Base-by-base conservation (phyloP, 2,113 vertebrate species). In the Etheostoma spectabile region DNA sequence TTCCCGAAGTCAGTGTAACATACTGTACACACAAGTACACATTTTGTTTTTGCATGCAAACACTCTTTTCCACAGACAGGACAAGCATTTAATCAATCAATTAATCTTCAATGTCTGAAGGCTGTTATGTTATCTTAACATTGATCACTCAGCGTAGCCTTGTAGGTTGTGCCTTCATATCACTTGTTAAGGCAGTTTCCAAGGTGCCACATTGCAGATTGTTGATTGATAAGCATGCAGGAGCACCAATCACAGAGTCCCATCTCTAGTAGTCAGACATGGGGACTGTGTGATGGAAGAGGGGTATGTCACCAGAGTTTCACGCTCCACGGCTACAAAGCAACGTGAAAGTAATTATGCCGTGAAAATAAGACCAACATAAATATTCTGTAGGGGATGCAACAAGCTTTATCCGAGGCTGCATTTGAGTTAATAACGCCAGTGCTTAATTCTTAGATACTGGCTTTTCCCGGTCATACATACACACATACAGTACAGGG, bases 321-420 rank as follows among this genome's bases (percentile, higher is more conserved):
- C 52, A 70, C 3, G 38, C 45, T 66, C 74, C 52, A 24, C 42
- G 30, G 52, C 24, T 33, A 73, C 16, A 82, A 57, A 53, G 77
- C 33, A 79, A 87, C 27, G 66, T 80, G 79, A 70, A 84, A 79
- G 42, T 74, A 88, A 90, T 88, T 79, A 76, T 19, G 61, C 63
- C 65, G 57, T 21, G 74, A 84, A 84, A 81, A 76, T 70, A 76
- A 83, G 81, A 86, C 24, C 57, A 52, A 84, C 65, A 68, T 22
- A 70, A 71, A 91, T 74, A 80, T 81, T 59, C 19, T 53, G 64
- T 65, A 42, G 61, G 80, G 67, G 63, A 33, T 72, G 49, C 27
- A 81, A 33, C 38, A 33, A 62, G 69, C 65, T 64, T 74, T 22
- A 77, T 33, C 30, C 5, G 0, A n/a, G 3, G 52, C 38, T 8